Evolutionary conservation across 2,113 vertebrate species (phyloP).

Genomic region (Hyperopisus bebe): DNA sequence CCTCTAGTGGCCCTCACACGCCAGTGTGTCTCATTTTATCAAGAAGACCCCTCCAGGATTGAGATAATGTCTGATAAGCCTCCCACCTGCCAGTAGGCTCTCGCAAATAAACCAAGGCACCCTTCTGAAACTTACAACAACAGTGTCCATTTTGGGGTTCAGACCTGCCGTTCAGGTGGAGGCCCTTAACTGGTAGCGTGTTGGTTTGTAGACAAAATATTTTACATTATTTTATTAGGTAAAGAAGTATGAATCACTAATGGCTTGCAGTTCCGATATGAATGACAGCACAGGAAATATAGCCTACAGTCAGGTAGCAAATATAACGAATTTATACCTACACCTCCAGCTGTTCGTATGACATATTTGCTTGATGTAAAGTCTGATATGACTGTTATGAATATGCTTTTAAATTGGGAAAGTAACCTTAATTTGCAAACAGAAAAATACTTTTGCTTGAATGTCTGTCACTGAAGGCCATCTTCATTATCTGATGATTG

Average conservation of each 20-base stretch:
- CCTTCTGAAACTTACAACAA: background rate
- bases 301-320: background rate
- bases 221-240: too few relatives aligned
- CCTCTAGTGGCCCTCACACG: background rate
- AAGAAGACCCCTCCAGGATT: background rate
- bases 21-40: background rate
- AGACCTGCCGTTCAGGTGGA: background rate
- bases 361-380: background rate
- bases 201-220: background rate
- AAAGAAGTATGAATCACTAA: background rate
- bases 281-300: background rate
- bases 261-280: background rate
- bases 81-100: background rate
- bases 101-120: background rate
- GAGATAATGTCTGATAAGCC: background rate
- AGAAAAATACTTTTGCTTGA: conserved; percentile 35
- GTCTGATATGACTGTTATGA: conserved; percentile 31
- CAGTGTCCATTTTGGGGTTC: background rate
- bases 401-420: conserved; percentile 31
- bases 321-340: background rate
- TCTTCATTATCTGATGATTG: conserved; percentile 27
- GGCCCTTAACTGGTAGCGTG: background rate
- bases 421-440: conserved; percentile 42
- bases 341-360: background rate
- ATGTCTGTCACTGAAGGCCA: conserved; percentile 11